Percentiles rank a stretch among this genome's conserved stretches.
Conservation (phyloP, 2,888 invertebrate genomes). For the Aspidiotus rigidus region DNA sequence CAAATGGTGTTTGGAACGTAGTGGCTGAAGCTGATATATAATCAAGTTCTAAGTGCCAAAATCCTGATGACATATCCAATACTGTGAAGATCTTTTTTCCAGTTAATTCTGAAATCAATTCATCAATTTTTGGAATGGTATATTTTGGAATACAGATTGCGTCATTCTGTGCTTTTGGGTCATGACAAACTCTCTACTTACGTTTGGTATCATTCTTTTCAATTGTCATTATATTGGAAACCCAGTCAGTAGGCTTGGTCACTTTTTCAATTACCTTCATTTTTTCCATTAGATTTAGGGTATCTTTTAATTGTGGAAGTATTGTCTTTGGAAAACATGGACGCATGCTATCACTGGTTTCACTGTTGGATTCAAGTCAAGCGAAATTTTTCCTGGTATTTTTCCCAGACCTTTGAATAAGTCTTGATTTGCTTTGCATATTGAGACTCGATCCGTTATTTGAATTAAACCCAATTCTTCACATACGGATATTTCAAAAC, state of each 20-base stretch:
- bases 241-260: background rate
- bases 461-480: too few species aligned
- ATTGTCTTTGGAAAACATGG: background rate
- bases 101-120: background rate
- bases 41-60: constrained; percentile 35
- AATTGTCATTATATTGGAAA: background rate
- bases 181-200: background rate
- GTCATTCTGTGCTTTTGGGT: background rate
- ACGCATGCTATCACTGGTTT: background rate
- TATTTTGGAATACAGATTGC: background rate
- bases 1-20: constrained; percentile 38
- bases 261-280: background rate
- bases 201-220: background rate
- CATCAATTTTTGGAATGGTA: background rate
- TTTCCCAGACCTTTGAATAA: background rate
- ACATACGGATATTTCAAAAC: background rate
- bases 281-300: background rate
- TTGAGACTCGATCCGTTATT: too few species aligned
- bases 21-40: constrained; percentile 35
- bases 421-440: background rate
- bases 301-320: background rate
- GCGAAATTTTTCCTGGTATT: background rate
- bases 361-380: background rate
- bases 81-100: background rate
- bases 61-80: constrained; percentile 7